These are phyloP conservation scores for Silurus meridionalis DNA, from an alignment of 2,113 vertebrate genomes.

Conservation along the genomic window DNA sequence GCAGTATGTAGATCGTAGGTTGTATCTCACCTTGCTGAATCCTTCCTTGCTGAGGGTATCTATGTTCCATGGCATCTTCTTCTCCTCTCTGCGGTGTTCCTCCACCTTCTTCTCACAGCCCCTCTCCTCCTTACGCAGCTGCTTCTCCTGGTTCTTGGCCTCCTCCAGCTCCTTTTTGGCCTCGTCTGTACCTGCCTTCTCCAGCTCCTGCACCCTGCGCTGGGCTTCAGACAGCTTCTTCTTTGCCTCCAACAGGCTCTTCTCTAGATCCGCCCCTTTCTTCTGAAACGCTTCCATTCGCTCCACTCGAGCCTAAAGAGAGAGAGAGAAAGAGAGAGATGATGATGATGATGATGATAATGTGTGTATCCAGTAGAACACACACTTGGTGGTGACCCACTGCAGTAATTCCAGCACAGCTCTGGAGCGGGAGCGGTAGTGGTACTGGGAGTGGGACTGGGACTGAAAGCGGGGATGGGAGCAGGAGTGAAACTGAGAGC, in stretches of 20 bases:
- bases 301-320: constrained; percentile 80
- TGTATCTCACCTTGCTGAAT: constrained; percentile 83
- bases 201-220: constrained; percentile 72
- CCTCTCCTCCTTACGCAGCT: constrained; percentile 78
- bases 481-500: too few relatives aligned
- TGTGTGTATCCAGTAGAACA: too few relatives aligned
- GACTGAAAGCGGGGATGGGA: too few relatives aligned
- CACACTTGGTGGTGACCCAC: too few relatives aligned
- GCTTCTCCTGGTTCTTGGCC: constrained; percentile 73
- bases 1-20: not conserved
- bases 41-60: constrained; percentile 89
- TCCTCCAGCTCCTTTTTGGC: constrained; percentile 66
- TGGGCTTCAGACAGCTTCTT: constrained; percentile 74
- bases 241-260: constrained; percentile 73
- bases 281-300: constrained; percentile 86
- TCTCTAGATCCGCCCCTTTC: constrained; percentile 81
- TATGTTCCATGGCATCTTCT: constrained; percentile 87
- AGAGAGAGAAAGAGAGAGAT: not conserved
- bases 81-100: constrained; percentile 78
- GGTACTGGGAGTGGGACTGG: too few relatives aligned
- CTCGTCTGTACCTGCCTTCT: constrained; percentile 45
- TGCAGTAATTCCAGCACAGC: too few relatives aligned
- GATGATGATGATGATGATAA: too few relatives aligned
- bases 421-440: too few relatives aligned
- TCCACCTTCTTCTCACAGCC: constrained; percentile 76